Base-by-base conservation (phyloP, 1,140 invertebrate genomes). In the Drosophila navojoa region DNA sequence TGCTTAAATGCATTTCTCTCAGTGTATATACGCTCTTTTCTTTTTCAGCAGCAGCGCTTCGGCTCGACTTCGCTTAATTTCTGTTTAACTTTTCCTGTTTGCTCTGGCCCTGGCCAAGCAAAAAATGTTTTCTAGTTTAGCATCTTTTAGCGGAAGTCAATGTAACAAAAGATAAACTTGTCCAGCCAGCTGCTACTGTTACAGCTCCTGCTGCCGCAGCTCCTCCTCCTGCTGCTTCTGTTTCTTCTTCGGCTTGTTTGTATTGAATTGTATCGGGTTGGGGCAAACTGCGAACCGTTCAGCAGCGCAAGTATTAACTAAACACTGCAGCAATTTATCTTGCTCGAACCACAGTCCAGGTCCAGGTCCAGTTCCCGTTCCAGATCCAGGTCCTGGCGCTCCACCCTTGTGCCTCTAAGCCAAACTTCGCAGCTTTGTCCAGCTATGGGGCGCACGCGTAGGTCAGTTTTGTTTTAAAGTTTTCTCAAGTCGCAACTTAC, bases 51-150 rank as follows among this genome's bases (percentile, higher is more conserved):
- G 29, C 45, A 44, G 6, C 13, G 15, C 32, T 58, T 57, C 16
- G 42, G 93, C 90, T 95, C 62, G 79, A 66, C 62, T 86, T 70
- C 70, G 74, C 69, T 85, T 85, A 86, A 86, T 85, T 85, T 86
- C 74, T 86, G 81, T 66, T 84, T 81, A 81, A 85, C 74, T 85
- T 85, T 86, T 86, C 81, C 77, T 76, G 67, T 77, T 74, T 73
- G 49, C 60, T 49, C 55, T 49, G 58, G 49, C 67, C 54, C 71
- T 76, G 63, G 44, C 25, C 55, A 27, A 38, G 60, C 69, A 71
- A 71, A 71, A 63, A 71, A 71, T 77, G 61, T 82, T 89, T 79
- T 71, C 72, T 82, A 87, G 76, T 79, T 87, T 89, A 82, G 72
- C 86, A 89, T 79, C 79, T 87, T 75, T 89, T 71, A 84, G 76